phyloP scores from a whole-genome alignment of 2,888 invertebrate genomes.

The Melinaea marsaeus region DNA sequence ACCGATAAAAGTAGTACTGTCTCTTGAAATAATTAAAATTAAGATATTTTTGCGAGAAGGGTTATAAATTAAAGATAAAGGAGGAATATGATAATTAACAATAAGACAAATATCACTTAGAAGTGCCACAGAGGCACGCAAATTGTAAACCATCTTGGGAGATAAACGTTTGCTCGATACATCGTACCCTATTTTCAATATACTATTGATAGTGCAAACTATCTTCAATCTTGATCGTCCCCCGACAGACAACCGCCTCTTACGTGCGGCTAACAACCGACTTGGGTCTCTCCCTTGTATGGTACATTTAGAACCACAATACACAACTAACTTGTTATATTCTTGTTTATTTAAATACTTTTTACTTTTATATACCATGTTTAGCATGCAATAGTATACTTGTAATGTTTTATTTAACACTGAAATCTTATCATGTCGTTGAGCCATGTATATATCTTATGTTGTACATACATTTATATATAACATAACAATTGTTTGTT shows the following conservation, averaged over 20 bases:
- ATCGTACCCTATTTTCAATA: conserved; percentile 22
- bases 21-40: too few relatives aligned
- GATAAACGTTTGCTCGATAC: conserved; percentile 15
- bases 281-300: conserved; percentile 10
- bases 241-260: conserved; percentile 7
- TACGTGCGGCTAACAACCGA: conserved; percentile 19
- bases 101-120: too few relatives aligned
- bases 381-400: background rate
- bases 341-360: background rate
- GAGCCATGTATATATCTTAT: background rate
- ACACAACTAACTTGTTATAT: background rate
- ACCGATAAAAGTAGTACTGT: too few relatives aligned
- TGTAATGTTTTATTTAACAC: background rate
- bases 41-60: too few relatives aligned
- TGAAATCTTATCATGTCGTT: background rate
- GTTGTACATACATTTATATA: background rate
- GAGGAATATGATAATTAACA: too few relatives aligned
- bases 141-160: conserved; percentile 10
- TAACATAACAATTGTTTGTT: conserved; percentile 41
- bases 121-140: background rate
- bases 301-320: background rate
- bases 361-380: background rate
- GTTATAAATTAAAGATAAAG: too few relatives aligned
- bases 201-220: conserved; percentile 18
- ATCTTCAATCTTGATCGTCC: conserved; percentile 21